Evolutionary conservation across 2,888 invertebrate genomes (phyloP), one percentile per base, ranked within the genome.

Genomic region (Mesorhabditis sp.): DNA sequence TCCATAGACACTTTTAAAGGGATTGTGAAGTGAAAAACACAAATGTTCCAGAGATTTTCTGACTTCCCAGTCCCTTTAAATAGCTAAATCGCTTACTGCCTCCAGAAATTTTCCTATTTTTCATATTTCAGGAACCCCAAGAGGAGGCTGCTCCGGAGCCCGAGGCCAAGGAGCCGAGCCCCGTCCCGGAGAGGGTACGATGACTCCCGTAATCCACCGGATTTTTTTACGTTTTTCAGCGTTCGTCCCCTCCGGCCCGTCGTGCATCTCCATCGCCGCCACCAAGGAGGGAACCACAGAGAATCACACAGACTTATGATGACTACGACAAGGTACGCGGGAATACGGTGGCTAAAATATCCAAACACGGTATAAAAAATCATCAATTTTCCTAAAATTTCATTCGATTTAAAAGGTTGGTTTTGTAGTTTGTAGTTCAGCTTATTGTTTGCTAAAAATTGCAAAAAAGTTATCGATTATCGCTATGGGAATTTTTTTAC

Each of bases 131-230:
- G n/a, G 58, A 13, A n/a, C 58, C 58, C n/a, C n/a, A 50, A n/a
- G 58, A 50, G 2, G 58, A 13, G 7, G 10, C 58, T 50, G 58
- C 58, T 50, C 58, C 58, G 10, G 58, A 50, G 58, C n/a, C 58
- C 10, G 58, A 50, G n/a, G 58, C 58, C 58, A 50, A 50, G 58
- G 58, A 10, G 7, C 58, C 58, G n/a, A 50, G 58, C 58, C 58
- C 58, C n/a, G 58, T 50, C 10, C 79, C 81, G 15, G 76, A 68
- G 45, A 70, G 76, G 72, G 77, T 78, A 6, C 77, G 77, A 50
- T 50, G 7, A 2, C n/a, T 50, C 10, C 58, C n/a, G 7, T 50
- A n/a, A 13, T n/a, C 58, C n/a, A 50, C 10, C 58, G 7, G 58
- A 50, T 13, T 13, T 50, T 50, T 50, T 50, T n/a, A 0, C 58